Conservation (phyloP, 2,113 vertebrate genomes). For the Sturnus vulgaris region DNA sequence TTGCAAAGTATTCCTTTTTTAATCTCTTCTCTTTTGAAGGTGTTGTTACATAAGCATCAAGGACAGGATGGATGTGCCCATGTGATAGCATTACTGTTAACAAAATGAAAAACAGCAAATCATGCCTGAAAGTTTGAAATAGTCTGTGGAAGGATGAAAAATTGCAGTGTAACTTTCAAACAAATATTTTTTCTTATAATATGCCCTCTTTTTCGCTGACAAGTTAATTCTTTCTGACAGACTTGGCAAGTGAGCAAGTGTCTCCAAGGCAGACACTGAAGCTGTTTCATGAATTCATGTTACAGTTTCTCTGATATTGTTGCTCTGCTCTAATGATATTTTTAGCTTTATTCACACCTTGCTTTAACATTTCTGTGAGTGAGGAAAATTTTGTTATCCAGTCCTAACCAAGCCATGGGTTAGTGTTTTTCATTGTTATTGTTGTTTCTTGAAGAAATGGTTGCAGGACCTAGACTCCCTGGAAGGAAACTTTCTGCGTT, state of each 20-base stretch:
- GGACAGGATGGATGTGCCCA: background rate
- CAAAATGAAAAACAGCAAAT: conserved; percentile 29
- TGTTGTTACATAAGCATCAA: background rate
- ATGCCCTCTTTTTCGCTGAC: background rate
- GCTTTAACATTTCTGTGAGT: background rate
- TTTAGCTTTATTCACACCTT: conserved; percentile 39
- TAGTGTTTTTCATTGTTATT: background rate
- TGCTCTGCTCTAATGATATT: conserved; percentile 3
- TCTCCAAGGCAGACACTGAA: conserved; percentile 38
- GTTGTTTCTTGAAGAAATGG: background rate
- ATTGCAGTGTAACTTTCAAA: conserved; percentile 28
- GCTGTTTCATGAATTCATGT: conserved; percentile 14
- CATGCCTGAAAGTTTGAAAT: conserved; percentile 31
- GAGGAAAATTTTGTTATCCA: background rate
- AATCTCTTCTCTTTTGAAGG: background rate
- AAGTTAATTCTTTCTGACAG: conserved; percentile 57
- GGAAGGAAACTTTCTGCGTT: background rate
- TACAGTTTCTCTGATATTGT: conserved; percentile 25
- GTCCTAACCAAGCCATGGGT: background rate
- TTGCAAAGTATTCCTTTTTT: background rate
- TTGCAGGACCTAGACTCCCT: background rate
- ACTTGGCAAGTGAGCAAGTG: conserved; percentile 48
- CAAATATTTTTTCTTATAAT: conserved; percentile 28
- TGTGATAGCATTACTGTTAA: conserved; percentile 11
- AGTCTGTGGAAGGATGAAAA: conserved; percentile 5